Percentiles rank a stretch among this genome's conserved stretches.
Conservation (phyloP, 2,888 invertebrate species). For the Diaphora mendica region DNA sequence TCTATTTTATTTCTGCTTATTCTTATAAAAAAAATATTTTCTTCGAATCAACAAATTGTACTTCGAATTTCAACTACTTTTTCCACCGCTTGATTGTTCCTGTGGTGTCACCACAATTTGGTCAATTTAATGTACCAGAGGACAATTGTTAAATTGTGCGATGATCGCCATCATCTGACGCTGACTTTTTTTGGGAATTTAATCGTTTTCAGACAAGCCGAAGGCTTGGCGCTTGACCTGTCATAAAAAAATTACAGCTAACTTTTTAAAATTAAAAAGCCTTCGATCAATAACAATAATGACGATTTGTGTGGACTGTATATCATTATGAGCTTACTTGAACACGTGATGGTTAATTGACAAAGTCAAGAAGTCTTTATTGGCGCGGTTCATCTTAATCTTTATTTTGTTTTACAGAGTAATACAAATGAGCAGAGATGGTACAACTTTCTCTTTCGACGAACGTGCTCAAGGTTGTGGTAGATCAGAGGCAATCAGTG, state of each 20-base stretch:
- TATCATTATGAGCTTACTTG: background rate
- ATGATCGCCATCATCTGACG: background rate
- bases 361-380: background rate
- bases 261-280: too few species aligned
- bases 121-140: background rate
- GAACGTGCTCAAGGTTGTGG: conserved; percentile 89
- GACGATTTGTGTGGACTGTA: too few species aligned
- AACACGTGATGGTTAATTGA: background rate
- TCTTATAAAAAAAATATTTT: too few species aligned
- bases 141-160: background rate
- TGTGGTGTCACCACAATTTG: background rate
- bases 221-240: background rate
- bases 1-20: too few species aligned
- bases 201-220: too few species aligned
- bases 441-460: conserved; percentile 86
- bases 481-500: conserved; percentile 89
- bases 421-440: background rate
- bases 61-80: too few species aligned
- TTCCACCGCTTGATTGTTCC: too few species aligned
- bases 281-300: too few species aligned
- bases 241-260: background rate
- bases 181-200: background rate
- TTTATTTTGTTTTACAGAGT: background rate
- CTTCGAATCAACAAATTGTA: too few species aligned
- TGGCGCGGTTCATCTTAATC: background rate